These are phyloP conservation scores for Hystrix brachyura DNA, from an alignment of 2,113 vertebrate genomes.

Conservation along the genomic window DNA sequence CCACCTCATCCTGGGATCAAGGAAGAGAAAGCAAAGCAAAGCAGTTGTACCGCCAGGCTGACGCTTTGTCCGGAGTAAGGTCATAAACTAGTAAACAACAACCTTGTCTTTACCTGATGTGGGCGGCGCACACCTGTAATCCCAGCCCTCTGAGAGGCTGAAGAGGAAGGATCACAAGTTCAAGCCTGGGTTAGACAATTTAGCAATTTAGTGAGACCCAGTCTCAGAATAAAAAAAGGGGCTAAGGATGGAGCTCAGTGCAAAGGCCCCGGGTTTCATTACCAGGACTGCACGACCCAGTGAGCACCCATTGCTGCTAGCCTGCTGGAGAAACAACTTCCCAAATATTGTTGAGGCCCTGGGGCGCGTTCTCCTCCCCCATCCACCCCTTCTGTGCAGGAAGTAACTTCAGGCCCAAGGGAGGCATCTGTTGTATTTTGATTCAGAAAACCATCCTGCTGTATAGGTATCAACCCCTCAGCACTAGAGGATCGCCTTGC, in stretches of 20 bases:
- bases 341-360: background rate
- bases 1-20: too few species aligned
- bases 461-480: background rate
- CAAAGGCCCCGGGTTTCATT: background rate
- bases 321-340: background rate
- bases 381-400: background rate
- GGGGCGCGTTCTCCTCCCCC: background rate
- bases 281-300: accelerated
- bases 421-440: background rate
- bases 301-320: accelerated
- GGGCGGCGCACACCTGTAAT: background rate
- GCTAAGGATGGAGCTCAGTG: background rate
- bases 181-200: background rate
- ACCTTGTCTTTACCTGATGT: background rate
- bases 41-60: background rate
- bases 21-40: background rate
- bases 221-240: background rate
- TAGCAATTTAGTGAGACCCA: background rate
- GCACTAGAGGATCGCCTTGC: background rate
- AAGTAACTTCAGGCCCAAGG: accelerated
- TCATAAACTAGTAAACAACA: background rate
- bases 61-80: background rate
- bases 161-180: background rate
- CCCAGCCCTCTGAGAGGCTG: background rate
- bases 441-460: background rate